Conservation (phyloP, 2,113 vertebrate genomes). For the Desmodus rotundus region DNA sequence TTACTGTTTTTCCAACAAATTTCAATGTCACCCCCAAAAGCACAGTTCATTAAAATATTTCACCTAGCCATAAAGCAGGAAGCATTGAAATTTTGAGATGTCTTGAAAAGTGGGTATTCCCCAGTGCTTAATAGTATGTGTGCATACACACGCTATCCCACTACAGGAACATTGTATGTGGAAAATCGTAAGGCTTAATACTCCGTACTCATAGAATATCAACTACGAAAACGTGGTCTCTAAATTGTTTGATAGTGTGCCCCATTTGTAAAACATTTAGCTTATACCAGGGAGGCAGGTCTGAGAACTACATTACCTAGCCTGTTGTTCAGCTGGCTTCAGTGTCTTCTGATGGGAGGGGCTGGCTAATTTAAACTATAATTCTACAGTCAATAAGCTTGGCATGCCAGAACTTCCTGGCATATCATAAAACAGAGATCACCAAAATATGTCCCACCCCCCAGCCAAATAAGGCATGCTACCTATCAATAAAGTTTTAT, state of each 20-base stretch:
- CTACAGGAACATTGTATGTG: neutral
- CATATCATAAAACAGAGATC: neutral
- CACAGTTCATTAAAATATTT: neutral
- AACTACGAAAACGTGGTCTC: neutral
- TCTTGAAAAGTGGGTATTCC: neutral
- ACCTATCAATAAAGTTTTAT: neutral
- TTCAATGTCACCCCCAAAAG: neutral
- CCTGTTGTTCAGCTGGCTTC: neutral
- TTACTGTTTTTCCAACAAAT: neutral
- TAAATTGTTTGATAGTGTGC: neutral
- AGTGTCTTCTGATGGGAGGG: neutral
- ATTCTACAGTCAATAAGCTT: neutral
- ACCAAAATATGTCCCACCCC: neutral
- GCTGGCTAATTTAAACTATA: neutral
- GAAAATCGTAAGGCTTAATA: neutral
- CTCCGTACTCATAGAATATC: neutral
- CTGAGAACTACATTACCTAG: neutral
- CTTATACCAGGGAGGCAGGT: neutral
- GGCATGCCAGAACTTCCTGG: neutral
- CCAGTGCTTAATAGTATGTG: neutral
- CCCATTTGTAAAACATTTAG: neutral
- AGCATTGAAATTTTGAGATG: neutral
- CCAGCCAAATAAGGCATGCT: neutral
- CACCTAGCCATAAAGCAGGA: neutral
- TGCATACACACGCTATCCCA: fast-evolving